Percentiles rank a stretch among this genome's conserved stretches.
Evolutionary conservation across 2,113 vertebrate genomes (phyloP).

Genomic region (Tapirus terrestris): DNA sequence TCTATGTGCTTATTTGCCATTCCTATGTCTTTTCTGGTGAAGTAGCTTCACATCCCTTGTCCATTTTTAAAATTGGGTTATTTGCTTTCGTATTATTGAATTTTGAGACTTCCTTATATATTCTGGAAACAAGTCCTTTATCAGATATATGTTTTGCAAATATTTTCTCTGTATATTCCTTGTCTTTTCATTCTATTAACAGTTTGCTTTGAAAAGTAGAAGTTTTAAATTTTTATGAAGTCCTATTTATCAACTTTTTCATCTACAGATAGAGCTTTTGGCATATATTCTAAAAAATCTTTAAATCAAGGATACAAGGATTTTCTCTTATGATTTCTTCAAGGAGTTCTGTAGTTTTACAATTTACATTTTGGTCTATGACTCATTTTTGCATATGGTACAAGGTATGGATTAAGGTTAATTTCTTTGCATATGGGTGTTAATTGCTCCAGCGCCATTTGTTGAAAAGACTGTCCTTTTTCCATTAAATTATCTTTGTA

Average conservation of each 20-base stretch:
- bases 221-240: not conserved
- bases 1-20: not conserved
- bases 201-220: not conserved
- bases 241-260: not conserved
- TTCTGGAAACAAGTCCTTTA: not conserved
- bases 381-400: not conserved
- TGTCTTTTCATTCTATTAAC: not conserved
- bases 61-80: not conserved
- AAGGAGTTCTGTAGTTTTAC: not conserved
- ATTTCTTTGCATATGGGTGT: not conserved
- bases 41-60: not conserved
- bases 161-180: not conserved
- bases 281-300: not conserved
- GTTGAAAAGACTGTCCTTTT: not conserved
- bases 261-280: not conserved
- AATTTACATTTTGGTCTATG: not conserved
- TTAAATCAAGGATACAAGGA: not conserved
- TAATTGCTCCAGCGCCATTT: not conserved
- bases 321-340: not conserved
- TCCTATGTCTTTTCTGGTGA: not conserved
- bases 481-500: not conserved
- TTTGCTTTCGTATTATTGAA: not conserved
- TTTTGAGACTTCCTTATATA: not conserved
- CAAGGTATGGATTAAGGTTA: not conserved
- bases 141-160: not conserved